Evolutionary conservation across 2,888 invertebrate genomes (phyloP), one percentile per base, ranked within the genome.

Genomic region (Autographa pulchrina): DNA sequence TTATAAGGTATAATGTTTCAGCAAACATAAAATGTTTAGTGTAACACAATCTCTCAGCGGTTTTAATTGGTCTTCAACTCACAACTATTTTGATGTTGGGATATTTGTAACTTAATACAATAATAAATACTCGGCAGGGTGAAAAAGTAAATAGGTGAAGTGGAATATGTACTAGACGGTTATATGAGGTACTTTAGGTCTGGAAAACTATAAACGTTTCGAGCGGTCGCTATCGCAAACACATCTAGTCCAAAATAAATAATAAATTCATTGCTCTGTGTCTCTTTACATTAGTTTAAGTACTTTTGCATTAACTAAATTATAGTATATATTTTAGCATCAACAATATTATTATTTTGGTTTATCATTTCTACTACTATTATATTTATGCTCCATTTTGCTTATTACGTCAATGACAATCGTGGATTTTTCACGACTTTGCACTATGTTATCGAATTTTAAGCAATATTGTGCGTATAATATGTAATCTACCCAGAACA

Each of bases 21-120:
- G 32, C 13, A 43, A 20, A 63, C 32, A 59, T 52, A 6, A 18
- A 13, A 31, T 54, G n/a, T 73, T 65, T 72, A 48, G n/a, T n/a
- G 48, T 16, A 48, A 48, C 48, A 48, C 48, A n/a, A 48, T n/a
- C 48, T 48, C 48, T 20, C 54, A n/a, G 6, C n/a, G 13, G 54
- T 56, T 25, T 20, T 56, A 56, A 56, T 56, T 56, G 54, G 25
- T 56, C 20, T 13, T 25, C 54, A 56, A 25, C 54, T 20, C 54
- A 20, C 11, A 25, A 56, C 54, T 25, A 25, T 56, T n/a, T 56
- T 56, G 54, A 20, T 20, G 54, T 25, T 13, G 25, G 20, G 54
- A 25, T 48, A 48, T n/a, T 48, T n/a, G 48, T 48, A 48, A 48
- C n/a, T 13, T n/a, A 48, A 48, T 48, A 48, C 48, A 5, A n/a